A percentile compares a stretch with the other conserved stretches of the same genome.
Conservation (phyloP, 2,113 vertebrate genomes). For the Perca flavescens region DNA sequence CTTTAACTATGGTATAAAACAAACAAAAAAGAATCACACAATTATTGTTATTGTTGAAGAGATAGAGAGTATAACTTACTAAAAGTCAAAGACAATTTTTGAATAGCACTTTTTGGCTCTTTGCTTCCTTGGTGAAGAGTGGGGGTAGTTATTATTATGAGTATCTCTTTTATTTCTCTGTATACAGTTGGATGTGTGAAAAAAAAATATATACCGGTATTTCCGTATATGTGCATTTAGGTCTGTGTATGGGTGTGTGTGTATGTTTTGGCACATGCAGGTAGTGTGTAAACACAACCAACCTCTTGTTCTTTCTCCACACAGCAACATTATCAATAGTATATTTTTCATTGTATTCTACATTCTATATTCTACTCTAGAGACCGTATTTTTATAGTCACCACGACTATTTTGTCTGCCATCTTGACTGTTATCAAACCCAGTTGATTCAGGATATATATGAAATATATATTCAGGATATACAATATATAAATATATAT, state of each 20-base stretch:
- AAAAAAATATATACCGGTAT: constrained; percentile 81
- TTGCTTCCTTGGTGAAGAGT: constrained; percentile 82
- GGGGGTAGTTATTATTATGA: constrained; percentile 81
- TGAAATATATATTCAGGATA: constrained; percentile 68
- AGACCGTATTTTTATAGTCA: constrained; percentile 84
- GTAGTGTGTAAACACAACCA: constrained; percentile 72
- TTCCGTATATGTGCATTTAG: constrained; percentile 84
- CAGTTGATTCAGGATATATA: constrained; percentile 78
- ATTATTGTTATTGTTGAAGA: constrained; percentile 80
- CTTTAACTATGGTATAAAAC: constrained; percentile 77
- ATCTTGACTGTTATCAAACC: constrained; percentile 82
- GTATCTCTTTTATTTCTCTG: constrained; percentile 84
- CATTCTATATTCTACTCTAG: constrained; percentile 76
- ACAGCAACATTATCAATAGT: constrained; percentile 74
- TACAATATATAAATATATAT: constrained; percentile 41
- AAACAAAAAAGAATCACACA: constrained; percentile 73
- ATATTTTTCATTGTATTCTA: constrained; percentile 79
- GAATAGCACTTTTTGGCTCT: constrained; percentile 88
- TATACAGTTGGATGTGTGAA: constrained; percentile 86
- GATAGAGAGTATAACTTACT: constrained; percentile 83
- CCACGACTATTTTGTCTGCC: constrained; percentile 78
- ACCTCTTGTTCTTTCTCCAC: constrained; percentile 71
- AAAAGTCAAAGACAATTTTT: constrained; percentile 84
- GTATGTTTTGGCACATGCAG: constrained; percentile 82
- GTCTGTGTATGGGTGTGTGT: constrained; percentile 82